Conservation (phyloP, 2,888 invertebrate genomes). For the Rhynchonema sp. region DNA sequence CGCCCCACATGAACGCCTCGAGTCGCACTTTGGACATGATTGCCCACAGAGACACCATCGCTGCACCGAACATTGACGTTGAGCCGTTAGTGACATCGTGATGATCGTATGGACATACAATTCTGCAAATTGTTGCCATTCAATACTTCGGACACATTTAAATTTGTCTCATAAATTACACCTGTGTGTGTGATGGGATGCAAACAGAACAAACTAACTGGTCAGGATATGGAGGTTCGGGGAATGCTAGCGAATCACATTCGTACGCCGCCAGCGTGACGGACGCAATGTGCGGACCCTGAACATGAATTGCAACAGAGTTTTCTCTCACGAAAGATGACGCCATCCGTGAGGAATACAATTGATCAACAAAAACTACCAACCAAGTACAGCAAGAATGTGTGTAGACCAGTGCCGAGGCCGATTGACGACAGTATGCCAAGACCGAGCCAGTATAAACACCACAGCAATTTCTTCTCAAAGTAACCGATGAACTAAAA, state of each 20-base stretch:
- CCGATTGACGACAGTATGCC: slow-evolving; percentile 94
- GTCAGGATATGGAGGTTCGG: slow-evolving; percentile 91
- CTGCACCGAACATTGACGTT: background rate
- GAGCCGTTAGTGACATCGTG: too few relatives aligned
- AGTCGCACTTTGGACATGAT: slow-evolving; percentile 84
- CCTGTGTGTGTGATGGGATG: background rate
- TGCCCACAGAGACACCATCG: slow-evolving; percentile 53
- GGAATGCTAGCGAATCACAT: slow-evolving; percentile 81
- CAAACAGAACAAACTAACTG: slow-evolving; percentile 46
- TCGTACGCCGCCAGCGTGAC: slow-evolving; percentile 96
- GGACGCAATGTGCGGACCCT: slow-evolving; percentile 92
- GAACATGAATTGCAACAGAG: background rate
- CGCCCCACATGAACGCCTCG: slow-evolving; percentile 84
- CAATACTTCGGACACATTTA: too few relatives aligned
- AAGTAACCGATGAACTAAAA: slow-evolving; percentile 8
- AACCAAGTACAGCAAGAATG: slow-evolving; percentile 78
- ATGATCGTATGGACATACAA: slow-evolving; percentile 52
- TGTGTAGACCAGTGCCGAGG: slow-evolving; percentile 88
- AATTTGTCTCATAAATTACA: too few relatives aligned
- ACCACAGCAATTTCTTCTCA: slow-evolving; percentile 43
- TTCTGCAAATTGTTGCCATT: slow-evolving; percentile 40
- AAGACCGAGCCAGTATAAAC: slow-evolving; percentile 71
- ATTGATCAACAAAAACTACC: slow-evolving; percentile 12
- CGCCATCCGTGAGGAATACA: background rate
- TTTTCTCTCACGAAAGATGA: background rate